Percentiles rank a stretch among this genome's conserved stretches.
Conservation (phyloP, 2,888 invertebrate genomes). For the Seira ritae region DNA sequence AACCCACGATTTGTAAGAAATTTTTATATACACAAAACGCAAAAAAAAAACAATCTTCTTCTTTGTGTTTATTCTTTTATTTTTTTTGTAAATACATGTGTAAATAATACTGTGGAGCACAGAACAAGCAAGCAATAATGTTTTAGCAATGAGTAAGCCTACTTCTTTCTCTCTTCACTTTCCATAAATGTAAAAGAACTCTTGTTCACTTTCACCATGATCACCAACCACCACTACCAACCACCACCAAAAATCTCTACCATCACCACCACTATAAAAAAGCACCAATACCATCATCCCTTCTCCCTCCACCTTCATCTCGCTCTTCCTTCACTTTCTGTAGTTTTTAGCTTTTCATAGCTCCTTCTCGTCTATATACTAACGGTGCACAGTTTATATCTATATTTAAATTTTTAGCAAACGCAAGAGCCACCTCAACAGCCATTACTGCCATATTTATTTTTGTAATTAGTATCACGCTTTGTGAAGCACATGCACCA, state of each 20-base stretch:
- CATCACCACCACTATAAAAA: conserved; percentile 3
- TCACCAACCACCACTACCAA: not conserved
- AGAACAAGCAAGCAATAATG: conserved; percentile 5
- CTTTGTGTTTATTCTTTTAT: conserved; percentile 1
- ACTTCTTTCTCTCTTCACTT: not conserved
- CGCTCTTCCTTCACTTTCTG: not conserved
- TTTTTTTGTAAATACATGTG: conserved; percentile 32
- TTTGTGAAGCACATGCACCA: no score
- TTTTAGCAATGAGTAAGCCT: not conserved
- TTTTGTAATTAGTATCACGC: no score
- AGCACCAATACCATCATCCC: conserved; percentile 3
- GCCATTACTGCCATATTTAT: no score
- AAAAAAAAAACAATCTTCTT: conserved; percentile 7
- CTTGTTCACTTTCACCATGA: conserved; percentile 7
- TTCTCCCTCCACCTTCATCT: not conserved
- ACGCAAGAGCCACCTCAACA: no score
- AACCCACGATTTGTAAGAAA: conserved; percentile 72
- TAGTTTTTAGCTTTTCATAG: not conserved
- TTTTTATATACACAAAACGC: conserved; percentile 25
- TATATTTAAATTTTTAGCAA: no score
- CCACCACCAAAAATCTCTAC: not conserved
- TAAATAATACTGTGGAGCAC: conserved; percentile 26
- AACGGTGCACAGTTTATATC: no score
- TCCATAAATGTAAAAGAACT: conserved; percentile 6
- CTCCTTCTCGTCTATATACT: no score